Conservation (phyloP, 2,888 invertebrate species). For the Pammene aurita region DNA sequence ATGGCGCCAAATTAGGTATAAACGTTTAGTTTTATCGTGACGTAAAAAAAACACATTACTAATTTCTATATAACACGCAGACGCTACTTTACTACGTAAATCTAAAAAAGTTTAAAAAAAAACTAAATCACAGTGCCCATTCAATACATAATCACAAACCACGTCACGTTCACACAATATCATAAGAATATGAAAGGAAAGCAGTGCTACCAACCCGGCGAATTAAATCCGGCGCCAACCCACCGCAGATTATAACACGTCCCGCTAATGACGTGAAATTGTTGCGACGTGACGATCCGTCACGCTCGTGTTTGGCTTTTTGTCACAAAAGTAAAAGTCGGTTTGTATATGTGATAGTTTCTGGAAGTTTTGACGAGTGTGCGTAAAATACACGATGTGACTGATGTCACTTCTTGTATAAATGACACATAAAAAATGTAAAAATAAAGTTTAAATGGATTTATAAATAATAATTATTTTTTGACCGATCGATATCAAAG, state of each 20-base stretch:
- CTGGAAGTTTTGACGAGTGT: constrained; percentile 63
- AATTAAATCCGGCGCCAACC: constrained; percentile 77
- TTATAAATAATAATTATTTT: too few species aligned
- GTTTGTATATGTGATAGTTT: constrained; percentile 58
- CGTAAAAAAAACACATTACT: constrained; percentile 25
- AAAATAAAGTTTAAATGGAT: too few species aligned
- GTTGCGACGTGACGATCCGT: constrained; percentile 71
- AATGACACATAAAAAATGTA: too few species aligned
- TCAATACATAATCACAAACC: constrained; percentile 39
- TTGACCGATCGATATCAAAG: too few species aligned
- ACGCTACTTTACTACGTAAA: constrained; percentile 38
- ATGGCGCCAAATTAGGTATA: not conserved
- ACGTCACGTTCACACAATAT: constrained; percentile 45
- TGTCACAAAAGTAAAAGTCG: constrained; percentile 72
- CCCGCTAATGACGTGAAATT: constrained; percentile 76
- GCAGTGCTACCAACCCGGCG: constrained; percentile 55
- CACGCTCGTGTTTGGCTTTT: constrained; percentile 56
- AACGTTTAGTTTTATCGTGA: not conserved
- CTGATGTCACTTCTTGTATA: too few species aligned
- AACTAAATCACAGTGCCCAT: constrained; percentile 22
- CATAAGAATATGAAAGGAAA: constrained; percentile 46
- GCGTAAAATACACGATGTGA: not conserved
- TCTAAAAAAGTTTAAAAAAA: not conserved
- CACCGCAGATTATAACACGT: constrained; percentile 76
- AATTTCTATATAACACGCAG: constrained; percentile 28